phyloP scores from a whole-genome alignment of 2,113 vertebrate genomes.

The Aldabrachelys gigantea region DNA sequence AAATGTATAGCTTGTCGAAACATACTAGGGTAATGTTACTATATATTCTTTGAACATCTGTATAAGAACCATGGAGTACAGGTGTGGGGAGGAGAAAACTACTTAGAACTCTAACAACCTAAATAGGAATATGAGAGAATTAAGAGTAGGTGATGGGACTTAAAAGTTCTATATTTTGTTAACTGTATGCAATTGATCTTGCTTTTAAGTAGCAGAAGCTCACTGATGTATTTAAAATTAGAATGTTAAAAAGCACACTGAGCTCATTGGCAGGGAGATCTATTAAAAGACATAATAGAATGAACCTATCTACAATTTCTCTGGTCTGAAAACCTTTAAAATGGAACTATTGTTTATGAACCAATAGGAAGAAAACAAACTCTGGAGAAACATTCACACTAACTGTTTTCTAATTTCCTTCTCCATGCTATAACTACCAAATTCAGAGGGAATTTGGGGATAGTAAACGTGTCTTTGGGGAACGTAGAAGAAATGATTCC shows the following conservation, averaged over 20 bases:
- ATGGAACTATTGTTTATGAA: neutral
- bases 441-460: conserved; percentile 94
- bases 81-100: no score
- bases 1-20: neutral
- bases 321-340: neutral
- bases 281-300: neutral
- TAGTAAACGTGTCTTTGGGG: conserved; percentile 92
- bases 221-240: neutral
- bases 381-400: neutral
- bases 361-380: neutral
- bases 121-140: neutral
- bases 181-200: neutral
- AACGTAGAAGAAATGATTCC: conserved; percentile 95
- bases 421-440: neutral
- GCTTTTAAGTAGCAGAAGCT: neutral
- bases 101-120: neutral
- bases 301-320: neutral
- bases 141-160: neutral
- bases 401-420: neutral
- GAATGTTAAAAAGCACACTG: neutral
- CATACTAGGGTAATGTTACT: neutral
- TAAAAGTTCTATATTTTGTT: neutral
- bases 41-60: neutral
- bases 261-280: neutral
- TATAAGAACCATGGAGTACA: neutral